A percentile compares a stretch with the other conserved stretches of the same genome.
Evolutionary conservation across 2,113 vertebrate genomes (phyloP).

Genomic region (Phasianus colchicus): DNA sequence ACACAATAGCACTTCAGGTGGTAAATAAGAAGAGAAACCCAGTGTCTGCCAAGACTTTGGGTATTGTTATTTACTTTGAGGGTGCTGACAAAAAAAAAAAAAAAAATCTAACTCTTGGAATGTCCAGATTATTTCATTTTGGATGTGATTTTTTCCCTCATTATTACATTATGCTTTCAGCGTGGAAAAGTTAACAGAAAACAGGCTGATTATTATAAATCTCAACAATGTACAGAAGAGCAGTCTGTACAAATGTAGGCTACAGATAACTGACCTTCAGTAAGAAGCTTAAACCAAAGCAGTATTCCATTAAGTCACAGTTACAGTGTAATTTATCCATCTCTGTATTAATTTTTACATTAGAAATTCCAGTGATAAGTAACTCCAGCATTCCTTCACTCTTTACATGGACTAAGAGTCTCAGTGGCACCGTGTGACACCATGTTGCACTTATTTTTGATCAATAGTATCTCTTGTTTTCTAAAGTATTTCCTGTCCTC

Average conservation of each 20-base stretch:
- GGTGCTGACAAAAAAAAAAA: background rate
- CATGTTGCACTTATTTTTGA: background rate
- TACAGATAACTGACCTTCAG: slow-evolving; percentile 68
- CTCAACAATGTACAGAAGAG: slow-evolving; percentile 58
- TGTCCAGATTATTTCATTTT: slow-evolving; percentile 26
- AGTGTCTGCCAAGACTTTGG: background rate
- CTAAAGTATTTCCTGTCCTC: background rate
- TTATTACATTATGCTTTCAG: slow-evolving; percentile 47
- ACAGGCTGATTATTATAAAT: slow-evolving; percentile 65
- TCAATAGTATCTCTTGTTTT: background rate
- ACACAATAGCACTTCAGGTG: slow-evolving; percentile 23
- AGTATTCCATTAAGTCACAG: slow-evolving; percentile 61
- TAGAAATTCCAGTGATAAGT: slow-evolving; percentile 2
- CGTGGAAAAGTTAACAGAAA: slow-evolving; percentile 63
- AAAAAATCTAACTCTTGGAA: background rate
- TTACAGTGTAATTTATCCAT: slow-evolving; percentile 55
- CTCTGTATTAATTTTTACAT: slow-evolving; percentile 56
- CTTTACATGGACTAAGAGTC: background rate
- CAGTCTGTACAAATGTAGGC: slow-evolving; percentile 71
- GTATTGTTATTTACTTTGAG: background rate
- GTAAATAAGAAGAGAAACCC: slow-evolving; percentile 22
- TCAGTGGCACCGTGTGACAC: background rate
- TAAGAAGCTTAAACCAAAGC: slow-evolving; percentile 57
- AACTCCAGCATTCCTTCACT: background rate
- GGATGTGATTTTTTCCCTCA: slow-evolving; percentile 27